Base-by-base conservation (phyloP, 2,797 vertebrate genomes). In the Epinephelus awoara region DNA sequence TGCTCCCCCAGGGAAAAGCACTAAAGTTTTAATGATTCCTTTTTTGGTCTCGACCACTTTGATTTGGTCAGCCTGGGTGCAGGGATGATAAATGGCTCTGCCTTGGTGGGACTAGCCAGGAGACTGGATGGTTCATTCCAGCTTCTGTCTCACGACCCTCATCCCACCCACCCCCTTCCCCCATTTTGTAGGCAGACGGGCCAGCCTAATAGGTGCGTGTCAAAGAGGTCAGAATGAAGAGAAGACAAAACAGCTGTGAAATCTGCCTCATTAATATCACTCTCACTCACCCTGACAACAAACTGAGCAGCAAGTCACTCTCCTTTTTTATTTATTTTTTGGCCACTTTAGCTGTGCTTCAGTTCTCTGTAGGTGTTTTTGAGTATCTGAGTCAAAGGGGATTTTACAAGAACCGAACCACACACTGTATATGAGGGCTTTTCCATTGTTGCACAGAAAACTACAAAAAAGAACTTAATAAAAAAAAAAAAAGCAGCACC, bases 1-100 rank as follows among this genome's bases (percentile, higher is more conserved):
- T 76, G 52, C 71, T 78, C 83, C 74, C 68, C 75, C 0, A 57
- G 92, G 91, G 93, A 89, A 85, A 84, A 83, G 75, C 83, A 72
- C 85, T 92, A 92, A 94, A 94, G 90, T 94, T 94, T 94, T 96
- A 95, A 96, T 94, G 92, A 94, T 94, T 92, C 88, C 82, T 88
- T 92, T 93, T 94, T 93, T 86, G 85, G 90, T 91, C 85, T 89
- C 83, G 62, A 76, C 77, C 83, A 85, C 90, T 90, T 92, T 88
- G 90, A 93, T 92, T 91, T 80, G 81, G 89, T 90, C 83, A 82
- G 88, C 85, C 90, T 58, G 55, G 46, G 85, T 80, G 85, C 76
- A 64, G 52, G 75, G 86, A 94, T 95, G 94, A 96, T 96, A 89
- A 95, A 96, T 95, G 93, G 85, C 84, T 86, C 83, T 80, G 89